Conservation (phyloP, 2,888 invertebrate genomes). For the Acanthosepion lycidas region DNA sequence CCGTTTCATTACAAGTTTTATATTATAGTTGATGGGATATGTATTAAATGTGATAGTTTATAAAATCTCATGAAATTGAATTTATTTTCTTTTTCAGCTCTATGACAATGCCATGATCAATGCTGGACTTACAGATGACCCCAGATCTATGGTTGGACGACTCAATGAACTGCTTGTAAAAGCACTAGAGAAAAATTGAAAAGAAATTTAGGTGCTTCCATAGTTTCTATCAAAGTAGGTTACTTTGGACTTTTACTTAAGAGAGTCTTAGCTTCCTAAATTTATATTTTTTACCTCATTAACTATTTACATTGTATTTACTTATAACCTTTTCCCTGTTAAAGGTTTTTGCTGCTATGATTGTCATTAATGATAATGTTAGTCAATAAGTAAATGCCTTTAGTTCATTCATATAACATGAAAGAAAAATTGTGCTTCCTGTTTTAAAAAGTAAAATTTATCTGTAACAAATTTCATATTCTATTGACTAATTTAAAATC, state of each 20-base stretch:
- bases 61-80: not conserved
- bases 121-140: slow-evolving; percentile 94
- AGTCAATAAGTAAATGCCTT: no score
- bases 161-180: slow-evolving; percentile 88
- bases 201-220: not conserved
- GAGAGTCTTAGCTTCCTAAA: not conserved
- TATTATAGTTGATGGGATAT: no score
- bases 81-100: slow-evolving; percentile 78
- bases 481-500: no score
- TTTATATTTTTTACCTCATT: not conserved
- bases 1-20: no score
- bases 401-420: no score
- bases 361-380: not conserved
- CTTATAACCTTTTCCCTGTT: not conserved
- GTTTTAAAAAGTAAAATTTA: not conserved
- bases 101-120: slow-evolving; percentile 96
- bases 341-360: not conserved
- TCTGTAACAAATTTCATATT: no score
- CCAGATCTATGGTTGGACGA: slow-evolving; percentile 86
- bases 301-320: not conserved
- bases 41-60: not conserved
- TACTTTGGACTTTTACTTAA: not conserved
- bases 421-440: not conserved
- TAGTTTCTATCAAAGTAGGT: not conserved
- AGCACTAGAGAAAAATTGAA: slow-evolving; percentile 69